A percentile compares a stretch with the other conserved stretches of the same genome.
Evolutionary conservation across 2,888 invertebrate genomes (phyloP).

Genomic region (Drosophila subsilvestris): DNA sequence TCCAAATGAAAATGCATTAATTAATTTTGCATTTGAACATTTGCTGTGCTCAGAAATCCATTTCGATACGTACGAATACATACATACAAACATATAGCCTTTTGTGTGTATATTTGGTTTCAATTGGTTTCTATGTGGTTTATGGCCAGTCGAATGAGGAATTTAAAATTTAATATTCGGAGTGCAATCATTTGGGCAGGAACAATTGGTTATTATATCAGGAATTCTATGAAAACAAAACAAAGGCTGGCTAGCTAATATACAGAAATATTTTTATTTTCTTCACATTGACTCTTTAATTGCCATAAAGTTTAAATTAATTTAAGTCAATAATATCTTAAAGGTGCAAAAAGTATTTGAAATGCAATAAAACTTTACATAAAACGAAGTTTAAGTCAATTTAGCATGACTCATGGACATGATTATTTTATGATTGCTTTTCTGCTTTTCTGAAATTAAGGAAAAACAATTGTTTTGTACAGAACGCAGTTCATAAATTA

Average conservation of each 20-base stretch:
- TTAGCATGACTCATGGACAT: neutral
- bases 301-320: neutral
- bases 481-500: neutral
- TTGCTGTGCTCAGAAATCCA: conserved; percentile 2
- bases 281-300: neutral
- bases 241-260: too few species aligned
- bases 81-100: too few species aligned
- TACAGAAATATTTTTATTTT: too few species aligned
- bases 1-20: conserved; percentile 44
- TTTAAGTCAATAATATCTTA: neutral
- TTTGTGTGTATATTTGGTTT: neutral
- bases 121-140: neutral
- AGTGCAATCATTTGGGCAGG: neutral
- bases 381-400: neutral
- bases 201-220: neutral
- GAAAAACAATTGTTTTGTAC: neutral
- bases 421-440: neutral
- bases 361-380: neutral
- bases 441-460: neutral
- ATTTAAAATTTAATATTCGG: neutral
- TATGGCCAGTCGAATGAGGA: neutral
- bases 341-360: neutral
- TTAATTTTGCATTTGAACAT: conserved; percentile 49
- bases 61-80: neutral
- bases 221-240: too few species aligned